Conservation (phyloP, 2,113 vertebrate genomes). For the Syngnathus floridae region DNA sequence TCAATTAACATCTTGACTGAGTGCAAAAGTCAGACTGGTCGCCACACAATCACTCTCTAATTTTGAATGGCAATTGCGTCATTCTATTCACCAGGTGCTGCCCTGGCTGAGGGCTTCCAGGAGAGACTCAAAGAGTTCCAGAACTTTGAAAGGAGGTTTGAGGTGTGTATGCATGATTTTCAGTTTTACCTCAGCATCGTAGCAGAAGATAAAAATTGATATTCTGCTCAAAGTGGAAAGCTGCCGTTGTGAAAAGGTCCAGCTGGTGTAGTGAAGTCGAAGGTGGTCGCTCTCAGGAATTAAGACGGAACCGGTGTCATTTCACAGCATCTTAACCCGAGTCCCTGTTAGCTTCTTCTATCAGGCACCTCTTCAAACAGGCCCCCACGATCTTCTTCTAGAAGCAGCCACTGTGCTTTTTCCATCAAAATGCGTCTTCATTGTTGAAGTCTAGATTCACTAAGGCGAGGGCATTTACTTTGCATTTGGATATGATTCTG, state of each 20-base stretch:
- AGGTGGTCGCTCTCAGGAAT: not conserved
- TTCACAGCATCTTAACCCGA: not conserved
- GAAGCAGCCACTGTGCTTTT: constrained; percentile 41
- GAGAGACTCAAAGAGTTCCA: constrained; percentile 92
- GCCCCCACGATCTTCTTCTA: not conserved
- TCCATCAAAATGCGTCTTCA: constrained; percentile 74
- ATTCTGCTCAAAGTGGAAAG: not conserved
- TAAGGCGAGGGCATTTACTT: constrained; percentile 78
- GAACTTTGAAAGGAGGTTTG: constrained; percentile 92
- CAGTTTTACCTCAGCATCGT: not conserved
- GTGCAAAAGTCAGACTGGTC: not conserved
- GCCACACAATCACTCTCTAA: not conserved
- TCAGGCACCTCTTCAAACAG: constrained; percentile 3
- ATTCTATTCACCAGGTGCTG: constrained; percentile 74
- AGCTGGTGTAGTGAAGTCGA: not conserved
- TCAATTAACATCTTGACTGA: not conserved
- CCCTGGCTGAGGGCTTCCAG: constrained; percentile 91
- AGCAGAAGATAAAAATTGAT: not conserved
- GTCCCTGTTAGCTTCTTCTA: constrained; percentile 11
- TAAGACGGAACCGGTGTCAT: not conserved
- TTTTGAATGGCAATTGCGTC: not conserved
- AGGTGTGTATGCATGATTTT: constrained; percentile 71
- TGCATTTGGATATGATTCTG: constrained; percentile 40
- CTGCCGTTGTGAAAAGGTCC: not conserved
- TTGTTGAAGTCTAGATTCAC: constrained; percentile 99